phyloP scores from a whole-genome alignment of 2,888 invertebrate genomes.

The Acanthoscelides obtectus region DNA sequence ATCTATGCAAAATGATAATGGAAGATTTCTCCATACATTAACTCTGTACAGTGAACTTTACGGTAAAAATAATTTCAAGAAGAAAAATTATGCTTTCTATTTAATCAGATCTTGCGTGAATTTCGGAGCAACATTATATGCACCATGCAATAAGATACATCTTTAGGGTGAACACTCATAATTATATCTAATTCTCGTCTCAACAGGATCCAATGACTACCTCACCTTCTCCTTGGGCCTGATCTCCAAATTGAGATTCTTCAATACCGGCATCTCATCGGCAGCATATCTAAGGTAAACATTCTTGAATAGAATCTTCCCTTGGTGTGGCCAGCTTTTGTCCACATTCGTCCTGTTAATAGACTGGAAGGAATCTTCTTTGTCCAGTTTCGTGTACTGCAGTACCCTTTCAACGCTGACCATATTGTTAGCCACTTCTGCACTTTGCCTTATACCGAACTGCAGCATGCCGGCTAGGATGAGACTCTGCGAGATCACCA shows the following conservation, averaged over 20 bases:
- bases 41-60: too few relatives aligned
- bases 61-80: too few relatives aligned
- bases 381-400: slow-evolving; percentile 70
- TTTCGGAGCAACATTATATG: too few relatives aligned
- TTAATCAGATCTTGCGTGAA: too few relatives aligned
- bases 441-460: slow-evolving; percentile 73
- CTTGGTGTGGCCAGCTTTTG: slow-evolving; percentile 58
- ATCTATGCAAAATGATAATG: too few relatives aligned
- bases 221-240: slow-evolving; percentile 62
- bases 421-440: slow-evolving; percentile 74
- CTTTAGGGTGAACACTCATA: too few relatives aligned
- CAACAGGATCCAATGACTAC: neutral
- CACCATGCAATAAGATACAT: too few relatives aligned
- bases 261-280: slow-evolving; percentile 63
- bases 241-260: slow-evolving; percentile 59
- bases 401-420: slow-evolving; percentile 77
- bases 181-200: too few relatives aligned
- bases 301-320: slow-evolving; percentile 57
- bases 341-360: slow-evolving; percentile 48
- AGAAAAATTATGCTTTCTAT: too few relatives aligned
- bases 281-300: slow-evolving; percentile 60
- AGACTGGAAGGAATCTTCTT: slow-evolving; percentile 59
- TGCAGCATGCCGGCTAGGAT: slow-evolving; percentile 78
- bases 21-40: too few relatives aligned
- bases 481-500: slow-evolving; percentile 68